Percentiles rank a stretch among this genome's conserved stretches.
phyloP scores from a whole-genome alignment of 2,797 vertebrate species.

The Streptopelia turtur region DNA sequence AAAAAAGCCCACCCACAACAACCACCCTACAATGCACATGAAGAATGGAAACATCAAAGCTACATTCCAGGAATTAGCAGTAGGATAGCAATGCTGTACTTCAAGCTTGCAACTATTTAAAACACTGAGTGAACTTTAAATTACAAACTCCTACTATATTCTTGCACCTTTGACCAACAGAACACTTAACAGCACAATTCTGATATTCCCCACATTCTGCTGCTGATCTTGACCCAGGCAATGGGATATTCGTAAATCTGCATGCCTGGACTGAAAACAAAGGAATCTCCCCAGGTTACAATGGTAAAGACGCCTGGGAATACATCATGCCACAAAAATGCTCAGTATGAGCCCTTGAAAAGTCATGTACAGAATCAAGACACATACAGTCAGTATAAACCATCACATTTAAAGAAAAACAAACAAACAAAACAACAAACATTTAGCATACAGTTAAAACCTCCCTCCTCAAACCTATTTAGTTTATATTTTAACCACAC shows the following conservation, averaged over 20 bases:
- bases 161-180: neutral
- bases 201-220: neutral
- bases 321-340: neutral
- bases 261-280: neutral
- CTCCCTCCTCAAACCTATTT: neutral
- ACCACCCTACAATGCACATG: accelerated
- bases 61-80: neutral
- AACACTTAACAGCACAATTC: neutral
- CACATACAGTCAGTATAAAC: neutral
- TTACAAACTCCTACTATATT: neutral
- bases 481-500: neutral
- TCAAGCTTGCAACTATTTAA: neutral
- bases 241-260: neutral
- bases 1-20: too few relatives aligned
- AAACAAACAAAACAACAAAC: neutral
- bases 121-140: neutral
- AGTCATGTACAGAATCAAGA: neutral
- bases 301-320: neutral
- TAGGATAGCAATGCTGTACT: neutral
- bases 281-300: neutral
- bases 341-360: neutral
- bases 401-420: neutral
- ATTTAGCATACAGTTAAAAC: neutral
- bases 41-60: neutral
- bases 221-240: neutral